Base-by-base conservation (phyloP, 1,140 invertebrate genomes). In the Eufriesea mexicana region DNA sequence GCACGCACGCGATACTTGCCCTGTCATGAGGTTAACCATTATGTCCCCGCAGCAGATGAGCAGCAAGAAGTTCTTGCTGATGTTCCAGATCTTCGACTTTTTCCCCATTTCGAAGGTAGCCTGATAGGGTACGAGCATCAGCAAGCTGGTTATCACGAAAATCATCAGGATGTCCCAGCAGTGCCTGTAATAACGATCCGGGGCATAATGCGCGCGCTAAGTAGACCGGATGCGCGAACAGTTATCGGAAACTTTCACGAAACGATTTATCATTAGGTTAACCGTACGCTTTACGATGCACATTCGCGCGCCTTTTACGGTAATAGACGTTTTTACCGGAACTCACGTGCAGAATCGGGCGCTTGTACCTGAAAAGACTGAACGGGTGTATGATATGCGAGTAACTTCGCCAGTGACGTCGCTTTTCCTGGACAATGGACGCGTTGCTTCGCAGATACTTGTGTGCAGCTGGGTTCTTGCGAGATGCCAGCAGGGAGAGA, bases 311-410 rank as follows among this genome's bases (percentile, higher is more conserved):
- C n/a, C 57, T 59, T 59, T 59, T 59, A 59, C 57, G 57, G n/a
- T 59, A 59, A 59, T 59, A n/a, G 45, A 6, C 7, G 28, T 72
- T 57, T 72, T 72, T 16, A 55, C 7, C 23, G 25, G 10, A 7
- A 10, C n/a, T 51, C 23, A 42, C 16, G 28, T 42, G 5, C 18
- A 18, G 57, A 35, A 10, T 20, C 9, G 59, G n/a, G 6, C 7
- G 7, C 9, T 8, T 9, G 16, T 90, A 94, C 94, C 93, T 92
- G 75, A 94, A 93, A 23, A 91, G 76, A 86, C 94, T 94, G 70
- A 93, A 94, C 0, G 93, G 93, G 76, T 94, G 94, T 84, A 94
- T 92, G 5, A 92, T 86, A 23, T 84, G 49, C 9, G 28, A 81
- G 59, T 91, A 81, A 75, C 91, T 85, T 66, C 74, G 83, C 35